These are phyloP conservation scores for Erinaceus europaeus DNA, from an alignment of 2,113 vertebrate species.

Conservation along the genomic window DNA sequence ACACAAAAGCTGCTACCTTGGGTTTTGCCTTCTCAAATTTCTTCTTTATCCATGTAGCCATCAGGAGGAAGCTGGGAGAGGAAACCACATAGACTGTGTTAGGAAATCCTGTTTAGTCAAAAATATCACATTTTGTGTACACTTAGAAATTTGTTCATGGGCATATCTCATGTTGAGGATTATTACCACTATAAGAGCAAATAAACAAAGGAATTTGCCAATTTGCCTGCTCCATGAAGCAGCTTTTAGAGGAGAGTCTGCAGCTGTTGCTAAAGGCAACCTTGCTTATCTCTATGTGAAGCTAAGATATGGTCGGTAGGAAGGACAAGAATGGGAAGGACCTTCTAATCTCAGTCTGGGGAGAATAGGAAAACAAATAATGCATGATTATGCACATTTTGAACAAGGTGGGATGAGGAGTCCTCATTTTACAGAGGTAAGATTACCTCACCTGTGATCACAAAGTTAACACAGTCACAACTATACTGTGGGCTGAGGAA, in stretches of 20 bases:
- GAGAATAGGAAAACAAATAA: neutral
- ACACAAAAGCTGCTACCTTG: rapidly evolving
- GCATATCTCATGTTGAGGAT: neutral
- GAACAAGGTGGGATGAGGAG: neutral
- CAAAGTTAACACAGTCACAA: neutral
- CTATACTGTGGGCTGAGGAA: rapidly evolving
- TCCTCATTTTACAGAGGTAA: rapidly evolving
- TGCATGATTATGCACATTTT: rapidly evolving
- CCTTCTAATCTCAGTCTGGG: neutral
- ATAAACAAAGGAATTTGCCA: neutral
- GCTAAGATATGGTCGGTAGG: neutral
- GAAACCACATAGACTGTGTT: rapidly evolving
- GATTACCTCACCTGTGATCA: rapidly evolving
- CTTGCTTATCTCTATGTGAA: neutral
- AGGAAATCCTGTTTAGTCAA: neutral
- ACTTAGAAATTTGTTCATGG: neutral
- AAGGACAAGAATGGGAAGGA: neutral
- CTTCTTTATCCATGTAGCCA: neutral
- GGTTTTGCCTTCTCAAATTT: neutral
- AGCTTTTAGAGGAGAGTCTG: neutral
- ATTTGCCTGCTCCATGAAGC: neutral
- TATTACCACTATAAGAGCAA: neutral
- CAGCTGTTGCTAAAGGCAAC: constrained; percentile 31
- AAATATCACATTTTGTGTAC: rapidly evolving
- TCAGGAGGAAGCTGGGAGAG: neutral